These are phyloP conservation scores for Mesembrinibis cayennensis DNA, from an alignment of 2,113 vertebrate species.

Conservation along the genomic window DNA sequence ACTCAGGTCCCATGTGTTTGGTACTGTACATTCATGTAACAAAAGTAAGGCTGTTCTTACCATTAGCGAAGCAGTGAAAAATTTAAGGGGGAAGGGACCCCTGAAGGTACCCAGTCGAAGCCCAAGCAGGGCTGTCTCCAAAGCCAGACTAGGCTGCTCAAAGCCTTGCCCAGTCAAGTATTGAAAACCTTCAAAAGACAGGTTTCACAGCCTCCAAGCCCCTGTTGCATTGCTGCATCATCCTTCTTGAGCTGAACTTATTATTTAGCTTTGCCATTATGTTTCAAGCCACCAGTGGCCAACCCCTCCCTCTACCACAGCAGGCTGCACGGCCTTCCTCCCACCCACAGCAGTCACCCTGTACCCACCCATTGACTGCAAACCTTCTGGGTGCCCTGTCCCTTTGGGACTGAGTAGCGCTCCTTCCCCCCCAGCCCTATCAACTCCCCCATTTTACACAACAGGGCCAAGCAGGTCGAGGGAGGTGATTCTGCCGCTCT, in stretches of 20 bases:
- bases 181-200: neutral
- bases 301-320: accelerated
- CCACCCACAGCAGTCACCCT: neutral
- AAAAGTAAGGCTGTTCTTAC: neutral
- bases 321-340: neutral
- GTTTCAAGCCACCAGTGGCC: neutral
- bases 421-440: neutral
- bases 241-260: neutral
- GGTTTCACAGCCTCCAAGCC: neutral
- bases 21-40: neutral
- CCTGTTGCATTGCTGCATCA: neutral
- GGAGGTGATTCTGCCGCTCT: neutral
- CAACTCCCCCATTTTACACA: neutral
- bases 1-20: accelerated
- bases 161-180: neutral
- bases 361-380: neutral
- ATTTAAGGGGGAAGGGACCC: neutral
- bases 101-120: neutral
- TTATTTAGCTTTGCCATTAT: neutral
- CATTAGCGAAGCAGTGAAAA: neutral
- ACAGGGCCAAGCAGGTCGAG: neutral
- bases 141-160: neutral
- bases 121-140: neutral
- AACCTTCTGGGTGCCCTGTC: neutral
- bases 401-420: neutral